These are phyloP conservation scores for Oxygymnocypris stewartii DNA, from an alignment of 2,113 vertebrate species.

Conservation along the genomic window DNA sequence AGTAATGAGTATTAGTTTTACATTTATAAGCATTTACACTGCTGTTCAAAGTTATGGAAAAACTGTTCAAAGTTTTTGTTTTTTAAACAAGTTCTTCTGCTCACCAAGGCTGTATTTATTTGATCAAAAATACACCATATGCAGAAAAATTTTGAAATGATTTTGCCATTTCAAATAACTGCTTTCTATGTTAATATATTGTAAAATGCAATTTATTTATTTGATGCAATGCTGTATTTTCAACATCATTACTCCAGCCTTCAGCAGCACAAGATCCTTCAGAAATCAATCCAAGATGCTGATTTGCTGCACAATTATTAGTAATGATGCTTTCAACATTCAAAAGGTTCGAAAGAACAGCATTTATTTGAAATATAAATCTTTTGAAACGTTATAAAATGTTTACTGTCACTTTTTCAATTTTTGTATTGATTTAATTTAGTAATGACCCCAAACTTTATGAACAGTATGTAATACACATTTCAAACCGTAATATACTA, in stretches of 20 bases:
- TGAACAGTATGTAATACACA: background rate
- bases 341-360: background rate
- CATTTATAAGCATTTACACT: background rate
- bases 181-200: background rate
- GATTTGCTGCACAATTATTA: background rate
- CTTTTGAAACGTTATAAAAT: no score
- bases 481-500: background rate
- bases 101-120: background rate
- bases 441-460: background rate
- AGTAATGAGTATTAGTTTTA: background rate
- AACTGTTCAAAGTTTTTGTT: background rate
- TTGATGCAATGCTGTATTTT: background rate
- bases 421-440: background rate
- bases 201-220: background rate
- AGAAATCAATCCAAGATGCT: background rate
- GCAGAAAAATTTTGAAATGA: accelerated
- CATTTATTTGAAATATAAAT: background rate
- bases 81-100: background rate
- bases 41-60: background rate
- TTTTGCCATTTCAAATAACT: background rate
- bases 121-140: background rate
- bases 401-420: no score
- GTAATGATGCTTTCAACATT: background rate
- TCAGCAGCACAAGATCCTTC: background rate
- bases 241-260: background rate